Evolutionary conservation across 2,113 vertebrate species (phyloP), one percentile per base, ranked within the genome.

Genomic region (Xiphophorus couchianus): DNA sequence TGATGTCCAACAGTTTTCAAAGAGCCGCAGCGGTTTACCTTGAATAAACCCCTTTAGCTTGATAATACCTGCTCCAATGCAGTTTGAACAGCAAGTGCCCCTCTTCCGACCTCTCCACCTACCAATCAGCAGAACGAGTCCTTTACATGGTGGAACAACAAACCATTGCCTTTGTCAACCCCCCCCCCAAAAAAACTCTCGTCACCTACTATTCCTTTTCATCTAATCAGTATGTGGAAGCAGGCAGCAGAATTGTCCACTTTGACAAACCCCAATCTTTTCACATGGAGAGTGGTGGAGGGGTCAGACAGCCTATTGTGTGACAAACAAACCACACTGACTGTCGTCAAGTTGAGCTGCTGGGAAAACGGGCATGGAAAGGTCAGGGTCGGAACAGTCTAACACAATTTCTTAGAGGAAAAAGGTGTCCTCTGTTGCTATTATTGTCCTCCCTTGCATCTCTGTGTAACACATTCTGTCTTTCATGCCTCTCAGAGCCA

Each of bases 181-280:
- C 10, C 2, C 10, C 10, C 35, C 9, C 9, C n/a, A n/a, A 22
- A 22, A 17, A 25, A 51, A 11, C 10, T 33, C 69, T 71, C 67
- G 75, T 86, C 77, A 84, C 66, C 81, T 75, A 78, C 67, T 74
- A 83, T 77, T 76, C 73, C 33, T 69, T 74, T 69, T 33, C 33
- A 69, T 81, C 73, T 83, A 68, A 87, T 84, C 74, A 82, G 82
- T 63, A 74, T 33, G 61, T 70, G 77, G 81, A 82, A 37, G 66
- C 82, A 71, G 70, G 51, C 68, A 72, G 87, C 75, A 79, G 79
- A 65, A 77, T 51, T 51, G 62, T 70, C 68, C 83, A 83, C 83
- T 84, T 51, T 81, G 84, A 86, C 25, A 25, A 61, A 69, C 73
- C 58, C 48, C 30, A 60, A 68, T 54, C 27, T 63, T 61, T 70